Percentiles rank a stretch among this genome's conserved stretches.
These are phyloP conservation scores for Adineta ricciae DNA, from an alignment of 2,888 invertebrate genomes.

Conservation along the genomic window DNA sequence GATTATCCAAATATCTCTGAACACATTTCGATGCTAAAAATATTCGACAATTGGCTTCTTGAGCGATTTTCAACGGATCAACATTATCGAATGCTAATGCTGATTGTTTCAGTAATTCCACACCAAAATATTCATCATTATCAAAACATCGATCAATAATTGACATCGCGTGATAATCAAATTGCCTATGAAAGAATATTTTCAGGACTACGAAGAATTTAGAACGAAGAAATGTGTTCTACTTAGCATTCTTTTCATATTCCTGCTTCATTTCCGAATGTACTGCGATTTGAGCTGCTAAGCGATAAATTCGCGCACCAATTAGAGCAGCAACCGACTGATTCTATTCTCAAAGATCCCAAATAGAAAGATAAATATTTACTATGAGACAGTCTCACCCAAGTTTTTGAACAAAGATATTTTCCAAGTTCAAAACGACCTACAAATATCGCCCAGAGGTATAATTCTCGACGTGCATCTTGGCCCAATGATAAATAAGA, in stretches of 20 bases:
- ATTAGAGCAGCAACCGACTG: background rate
- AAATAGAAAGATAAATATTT: no score
- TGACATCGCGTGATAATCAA: background rate
- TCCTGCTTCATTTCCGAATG: background rate
- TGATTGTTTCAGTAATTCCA: background rate
- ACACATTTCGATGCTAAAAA: background rate
- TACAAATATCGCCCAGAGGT: background rate
- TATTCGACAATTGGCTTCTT: background rate
- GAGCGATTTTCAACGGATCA: background rate
- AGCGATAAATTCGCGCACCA: background rate
- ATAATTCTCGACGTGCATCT: background rate
- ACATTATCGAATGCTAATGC: background rate
- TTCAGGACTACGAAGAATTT: background rate
- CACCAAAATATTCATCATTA: background rate
- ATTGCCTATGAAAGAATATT: background rate
- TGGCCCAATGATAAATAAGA: background rate
- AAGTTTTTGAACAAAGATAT: constrained; percentile 19
- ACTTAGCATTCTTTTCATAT: background rate
- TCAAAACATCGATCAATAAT: constrained; percentile 6
- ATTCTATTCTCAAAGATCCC: background rate
- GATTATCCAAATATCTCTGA: background rate
- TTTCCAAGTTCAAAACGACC: background rate
- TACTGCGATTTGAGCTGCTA: background rate
- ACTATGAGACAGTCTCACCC: background rate
- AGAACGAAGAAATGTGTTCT: background rate